Evolutionary conservation across 1,140 invertebrate genomes (phyloP), one percentile per base, ranked within the genome.

Genomic region (Heliconius congener): DNA sequence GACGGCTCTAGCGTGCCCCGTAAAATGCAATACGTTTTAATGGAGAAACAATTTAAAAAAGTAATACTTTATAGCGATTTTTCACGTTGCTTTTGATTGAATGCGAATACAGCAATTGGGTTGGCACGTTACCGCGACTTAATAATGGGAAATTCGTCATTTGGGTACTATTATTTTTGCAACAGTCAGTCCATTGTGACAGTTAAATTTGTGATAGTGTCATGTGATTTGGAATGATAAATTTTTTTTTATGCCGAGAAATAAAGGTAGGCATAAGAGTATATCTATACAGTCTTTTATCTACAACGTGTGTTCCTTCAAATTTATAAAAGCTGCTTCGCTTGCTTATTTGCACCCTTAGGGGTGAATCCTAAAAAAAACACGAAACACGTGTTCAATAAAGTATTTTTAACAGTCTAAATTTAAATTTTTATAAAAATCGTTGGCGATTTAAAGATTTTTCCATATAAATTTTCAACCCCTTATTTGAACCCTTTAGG

Each of bases 121-220:
- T 82, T 82, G 84, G 81, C 82, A 85, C 81, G 78, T 85, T 80
- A 80, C 82, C 76, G 77, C 84, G 82, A 83, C 81, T 84, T 87
- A 84, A 83, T 84, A 83, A 84, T 88, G 89, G 87, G 89, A 89
- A 90, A 80, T 78, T 78, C 84, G 83, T 84, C 88, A 88, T 86
- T 85, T 88, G 85, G 77, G 30, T 79, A 75, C 80, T 81, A 84
- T 86, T 88, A 86, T 86, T 88, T 87, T 81, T 75, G 83, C 79
- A 83, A 84, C 76, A 84, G 86, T 88, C 85, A 83, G 72, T 85
- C 83, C 74, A 75, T 78, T 85, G 82, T 88, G 88, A 89, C 87
- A 88, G 85, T 84, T 87, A 83, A 86, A 86, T 89, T 90, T 88
- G 60, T 81, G 72, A 83, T 85, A 83, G 84, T 86, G 86, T 83